phyloP scores from a whole-genome alignment of 2,888 invertebrate species.

The Leptura quadrifasciata region DNA sequence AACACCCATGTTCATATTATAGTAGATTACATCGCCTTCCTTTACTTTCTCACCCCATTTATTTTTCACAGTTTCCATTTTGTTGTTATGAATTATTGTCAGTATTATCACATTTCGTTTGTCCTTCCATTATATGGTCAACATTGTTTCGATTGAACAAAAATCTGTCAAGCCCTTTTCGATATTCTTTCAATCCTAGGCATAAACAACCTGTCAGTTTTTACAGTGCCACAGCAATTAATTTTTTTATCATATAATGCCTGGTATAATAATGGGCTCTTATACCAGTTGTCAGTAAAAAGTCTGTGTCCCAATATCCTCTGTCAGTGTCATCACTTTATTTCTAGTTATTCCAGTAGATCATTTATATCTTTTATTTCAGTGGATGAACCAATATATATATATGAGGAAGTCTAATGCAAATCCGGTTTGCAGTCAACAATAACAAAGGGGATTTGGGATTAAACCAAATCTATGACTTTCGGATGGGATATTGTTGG shows the following conservation, averaged over 20 bases:
- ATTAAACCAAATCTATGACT: constrained; percentile 33
- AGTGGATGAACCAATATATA: constrained; percentile 31
- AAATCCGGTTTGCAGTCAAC: constrained; percentile 39
- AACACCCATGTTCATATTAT: constrained; percentile 39
- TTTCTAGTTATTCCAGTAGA: constrained; percentile 14
- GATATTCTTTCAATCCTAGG: constrained; percentile 33
- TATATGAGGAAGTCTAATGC: constrained; percentile 37
- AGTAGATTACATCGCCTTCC: constrained; percentile 20
- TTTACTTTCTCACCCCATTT: not conserved
- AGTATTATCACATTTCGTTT: constrained; percentile 24
- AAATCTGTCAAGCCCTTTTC: not conserved
- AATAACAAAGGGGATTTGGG: constrained; percentile 29
- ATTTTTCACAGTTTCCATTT: constrained; percentile 10
- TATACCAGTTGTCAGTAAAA: constrained; percentile 45
- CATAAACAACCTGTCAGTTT: constrained; percentile 44
- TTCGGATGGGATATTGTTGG: constrained; percentile 24
- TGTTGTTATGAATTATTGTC: not conserved
- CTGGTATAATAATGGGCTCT: constrained; percentile 42
- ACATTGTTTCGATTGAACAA: not conserved
- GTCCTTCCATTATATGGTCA: constrained; percentile 24
- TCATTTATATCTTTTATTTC: constrained; percentile 31
- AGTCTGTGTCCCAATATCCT: constrained; percentile 36
- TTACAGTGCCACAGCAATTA: constrained; percentile 47
- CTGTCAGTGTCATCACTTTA: constrained; percentile 27
- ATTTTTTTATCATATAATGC: constrained; percentile 39